A percentile compares a stretch with the other conserved stretches of the same genome.
Evolutionary conservation across 2,113 vertebrate species (phyloP).

Genomic region (Toxotes jaculatrix): DNA sequence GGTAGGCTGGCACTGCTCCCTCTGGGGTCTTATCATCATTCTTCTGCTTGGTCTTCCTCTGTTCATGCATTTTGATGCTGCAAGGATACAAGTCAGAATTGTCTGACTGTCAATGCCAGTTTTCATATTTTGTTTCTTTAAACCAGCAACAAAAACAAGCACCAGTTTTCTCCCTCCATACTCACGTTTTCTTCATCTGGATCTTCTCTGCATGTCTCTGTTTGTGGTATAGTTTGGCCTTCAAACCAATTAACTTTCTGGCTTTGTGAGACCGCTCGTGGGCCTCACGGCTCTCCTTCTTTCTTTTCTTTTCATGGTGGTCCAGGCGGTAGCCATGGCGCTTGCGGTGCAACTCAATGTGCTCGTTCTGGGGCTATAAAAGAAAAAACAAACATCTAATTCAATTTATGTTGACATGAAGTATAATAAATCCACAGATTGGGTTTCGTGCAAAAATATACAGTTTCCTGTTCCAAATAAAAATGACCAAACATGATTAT

Average conservation of each 20-base stretch:
- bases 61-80: slow-evolving; percentile 99
- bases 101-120: background rate
- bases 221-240: slow-evolving; percentile 98
- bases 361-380: slow-evolving; percentile 95
- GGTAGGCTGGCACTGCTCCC: slow-evolving; percentile 95
- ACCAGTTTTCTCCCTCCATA: slow-evolving; percentile 22
- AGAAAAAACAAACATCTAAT: background rate
- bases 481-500: too few species aligned
- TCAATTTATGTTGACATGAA: fast-evolving
- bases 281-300: slow-evolving; percentile 95
- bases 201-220: slow-evolving; percentile 98
- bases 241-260: slow-evolving; percentile 96
- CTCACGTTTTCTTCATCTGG: slow-evolving; percentile 99
- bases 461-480: background rate
- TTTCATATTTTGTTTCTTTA: background rate
- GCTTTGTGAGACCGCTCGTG: slow-evolving; percentile 96
- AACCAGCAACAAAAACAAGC: background rate
- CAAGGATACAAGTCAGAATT: slow-evolving; percentile 15
- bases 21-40: slow-evolving; percentile 95
- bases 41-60: slow-evolving; percentile 96
- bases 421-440: background rate
- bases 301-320: slow-evolving; percentile 95
- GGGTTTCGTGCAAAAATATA: background rate
- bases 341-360: slow-evolving; percentile 97
- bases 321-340: slow-evolving; percentile 96